A percentile compares a stretch with the other conserved stretches of the same genome.
phyloP scores from a whole-genome alignment of 2,797 vertebrate genomes.

The Tapirus indicus region DNA sequence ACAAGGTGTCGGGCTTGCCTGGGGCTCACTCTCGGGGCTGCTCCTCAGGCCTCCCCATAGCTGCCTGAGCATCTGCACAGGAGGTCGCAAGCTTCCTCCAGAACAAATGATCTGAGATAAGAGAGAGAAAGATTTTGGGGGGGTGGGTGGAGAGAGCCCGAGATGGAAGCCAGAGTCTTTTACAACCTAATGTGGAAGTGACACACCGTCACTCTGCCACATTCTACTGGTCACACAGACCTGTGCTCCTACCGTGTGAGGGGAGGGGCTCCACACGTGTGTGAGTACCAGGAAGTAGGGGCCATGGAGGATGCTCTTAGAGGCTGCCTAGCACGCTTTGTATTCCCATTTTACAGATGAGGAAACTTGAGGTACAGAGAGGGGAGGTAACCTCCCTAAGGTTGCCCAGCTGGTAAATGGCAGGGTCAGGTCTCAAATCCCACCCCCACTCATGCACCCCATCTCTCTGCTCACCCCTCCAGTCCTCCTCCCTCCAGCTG shows the following conservation, averaged over 20 bases:
- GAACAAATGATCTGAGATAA: background rate
- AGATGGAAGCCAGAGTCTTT: background rate
- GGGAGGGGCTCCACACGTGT: fast-evolving
- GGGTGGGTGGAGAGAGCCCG: background rate
- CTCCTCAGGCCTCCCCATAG: background rate
- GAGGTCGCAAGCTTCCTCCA: background rate
- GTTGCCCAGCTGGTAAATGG: background rate
- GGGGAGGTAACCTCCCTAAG: background rate
- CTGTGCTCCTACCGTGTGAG: background rate
- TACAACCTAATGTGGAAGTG: no score
- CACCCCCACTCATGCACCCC: background rate
- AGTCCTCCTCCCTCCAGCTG: background rate
- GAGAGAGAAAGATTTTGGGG: no score
- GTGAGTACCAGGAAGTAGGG: background rate
- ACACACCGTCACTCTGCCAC: fast-evolving
- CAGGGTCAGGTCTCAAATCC: background rate
- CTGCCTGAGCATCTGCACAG: background rate
- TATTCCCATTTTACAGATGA: background rate
- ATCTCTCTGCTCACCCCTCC: background rate
- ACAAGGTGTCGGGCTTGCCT: background rate
- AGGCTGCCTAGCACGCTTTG: background rate
- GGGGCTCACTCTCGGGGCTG: background rate
- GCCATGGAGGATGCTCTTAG: fast-evolving
- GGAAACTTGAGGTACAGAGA: background rate
- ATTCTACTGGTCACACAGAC: fast-evolving